These are phyloP conservation scores for Scatophagus argus DNA, from an alignment of 2,113 vertebrate species.

Conservation along the genomic window DNA sequence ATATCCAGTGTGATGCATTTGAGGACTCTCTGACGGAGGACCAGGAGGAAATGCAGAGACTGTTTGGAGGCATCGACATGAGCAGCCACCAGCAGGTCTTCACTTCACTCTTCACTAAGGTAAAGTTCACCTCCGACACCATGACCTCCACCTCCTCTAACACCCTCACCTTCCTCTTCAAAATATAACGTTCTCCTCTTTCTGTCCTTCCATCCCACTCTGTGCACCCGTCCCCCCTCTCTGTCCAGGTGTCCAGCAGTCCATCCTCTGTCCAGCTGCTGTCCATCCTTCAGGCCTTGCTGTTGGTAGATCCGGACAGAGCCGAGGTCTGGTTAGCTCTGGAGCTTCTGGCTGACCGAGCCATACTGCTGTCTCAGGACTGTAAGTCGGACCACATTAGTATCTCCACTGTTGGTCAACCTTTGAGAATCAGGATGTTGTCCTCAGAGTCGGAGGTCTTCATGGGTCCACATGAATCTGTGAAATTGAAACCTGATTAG, in stretches of 20 bases:
- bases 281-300: slow-evolving; percentile 91
- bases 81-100: slow-evolving; percentile 92
- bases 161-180: background rate
- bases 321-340: slow-evolving; percentile 89
- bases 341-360: slow-evolving; percentile 88
- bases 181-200: no score
- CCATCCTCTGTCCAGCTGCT: slow-evolving; percentile 89
- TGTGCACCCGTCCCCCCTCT: background rate
- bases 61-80: slow-evolving; percentile 91
- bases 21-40: slow-evolving; percentile 91
- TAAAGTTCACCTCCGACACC: slow-evolving; percentile 53
- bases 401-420: background rate
- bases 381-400: slow-evolving; percentile 79
- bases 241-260: slow-evolving; percentile 89
- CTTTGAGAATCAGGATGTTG: background rate
- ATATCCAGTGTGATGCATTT: slow-evolving; percentile 92
- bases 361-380: slow-evolving; percentile 87
- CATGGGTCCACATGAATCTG: no score
- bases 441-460: background rate
- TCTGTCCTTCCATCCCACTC: no score
- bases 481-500: no score
- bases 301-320: slow-evolving; percentile 85
- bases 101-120: slow-evolving; percentile 90
- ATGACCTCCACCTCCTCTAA: background rate
- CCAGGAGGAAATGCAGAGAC: slow-evolving; percentile 88